Conservation (phyloP, 2,797 vertebrate genomes). For the Danio albolineatus region DNA sequence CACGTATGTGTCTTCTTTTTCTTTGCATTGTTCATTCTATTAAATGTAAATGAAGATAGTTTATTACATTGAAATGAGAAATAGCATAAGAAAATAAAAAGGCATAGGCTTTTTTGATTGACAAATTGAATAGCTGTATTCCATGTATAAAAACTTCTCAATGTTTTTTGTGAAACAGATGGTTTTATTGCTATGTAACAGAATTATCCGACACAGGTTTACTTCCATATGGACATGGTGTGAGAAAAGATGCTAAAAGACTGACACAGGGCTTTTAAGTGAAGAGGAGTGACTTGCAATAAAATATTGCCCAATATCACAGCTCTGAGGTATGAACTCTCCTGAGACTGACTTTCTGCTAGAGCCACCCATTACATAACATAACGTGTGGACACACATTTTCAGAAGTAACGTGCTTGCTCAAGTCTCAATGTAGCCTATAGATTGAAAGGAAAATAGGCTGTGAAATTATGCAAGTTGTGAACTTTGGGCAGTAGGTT, state of each 20-base stretch:
- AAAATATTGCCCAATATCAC: slow-evolving; percentile 2
- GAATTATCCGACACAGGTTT: not conserved
- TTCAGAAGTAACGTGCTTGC: not conserved
- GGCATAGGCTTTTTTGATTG: too few relatives aligned
- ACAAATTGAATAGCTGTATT: too few relatives aligned
- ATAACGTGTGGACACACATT: slow-evolving; percentile 24
- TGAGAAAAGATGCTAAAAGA: not conserved
- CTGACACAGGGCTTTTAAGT: not conserved
- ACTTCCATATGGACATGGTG: too few relatives aligned
- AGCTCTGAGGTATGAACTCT: not conserved
- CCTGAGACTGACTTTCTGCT: not conserved
- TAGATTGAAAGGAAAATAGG: slow-evolving; percentile 4
- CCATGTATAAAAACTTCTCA: too few relatives aligned
- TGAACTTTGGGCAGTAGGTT: slow-evolving; percentile 28
- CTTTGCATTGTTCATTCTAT: too few relatives aligned
- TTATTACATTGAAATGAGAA: too few relatives aligned
- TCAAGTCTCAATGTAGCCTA: not conserved
- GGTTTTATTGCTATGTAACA: too few relatives aligned
- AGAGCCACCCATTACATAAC: slow-evolving; percentile 28
- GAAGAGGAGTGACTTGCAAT: not conserved
- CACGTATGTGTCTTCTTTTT: too few relatives aligned
- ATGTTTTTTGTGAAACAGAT: too few relatives aligned
- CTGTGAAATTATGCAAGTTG: not conserved
- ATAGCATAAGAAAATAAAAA: too few relatives aligned
- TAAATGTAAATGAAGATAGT: too few relatives aligned